Conservation (phyloP, 2,113 vertebrate species). For the Salminus brasiliensis region DNA sequence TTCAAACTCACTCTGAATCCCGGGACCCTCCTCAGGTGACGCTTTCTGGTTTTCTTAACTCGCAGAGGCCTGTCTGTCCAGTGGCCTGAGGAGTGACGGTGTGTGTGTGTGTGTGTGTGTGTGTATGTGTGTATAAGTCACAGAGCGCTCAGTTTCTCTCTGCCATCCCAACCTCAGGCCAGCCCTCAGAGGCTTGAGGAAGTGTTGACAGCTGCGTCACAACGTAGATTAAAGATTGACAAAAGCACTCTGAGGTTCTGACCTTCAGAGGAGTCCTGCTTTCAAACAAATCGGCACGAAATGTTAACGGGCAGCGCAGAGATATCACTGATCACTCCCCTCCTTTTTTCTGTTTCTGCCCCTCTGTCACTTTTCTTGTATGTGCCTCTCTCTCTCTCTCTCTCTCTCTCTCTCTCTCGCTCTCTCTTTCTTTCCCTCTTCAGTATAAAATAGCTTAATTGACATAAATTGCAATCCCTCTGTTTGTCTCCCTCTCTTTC, state of each 20-base stretch:
- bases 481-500: background rate
- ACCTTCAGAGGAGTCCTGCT: background rate
- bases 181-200: slow-evolving; percentile 25
- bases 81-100: background rate
- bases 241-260: background rate
- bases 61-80: background rate
- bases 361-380: background rate
- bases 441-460: no score
- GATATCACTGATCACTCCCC: background rate
- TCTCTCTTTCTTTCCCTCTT: no score
- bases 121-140: background rate
- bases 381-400: background rate
- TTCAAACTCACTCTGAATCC: background rate
- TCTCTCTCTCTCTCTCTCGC: background rate
- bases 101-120: background rate
- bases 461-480: no score
- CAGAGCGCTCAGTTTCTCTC: background rate
- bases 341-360: background rate
- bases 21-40: background rate
- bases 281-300: background rate
- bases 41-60: background rate
- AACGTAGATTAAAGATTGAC: slow-evolving; percentile 39
- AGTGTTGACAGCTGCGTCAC: background rate
- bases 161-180: background rate
- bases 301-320: background rate